Percentiles rank a stretch among this genome's conserved stretches.
phyloP scores from a whole-genome alignment of 2,113 vertebrate genomes.

The Lagopus leucura region DNA sequence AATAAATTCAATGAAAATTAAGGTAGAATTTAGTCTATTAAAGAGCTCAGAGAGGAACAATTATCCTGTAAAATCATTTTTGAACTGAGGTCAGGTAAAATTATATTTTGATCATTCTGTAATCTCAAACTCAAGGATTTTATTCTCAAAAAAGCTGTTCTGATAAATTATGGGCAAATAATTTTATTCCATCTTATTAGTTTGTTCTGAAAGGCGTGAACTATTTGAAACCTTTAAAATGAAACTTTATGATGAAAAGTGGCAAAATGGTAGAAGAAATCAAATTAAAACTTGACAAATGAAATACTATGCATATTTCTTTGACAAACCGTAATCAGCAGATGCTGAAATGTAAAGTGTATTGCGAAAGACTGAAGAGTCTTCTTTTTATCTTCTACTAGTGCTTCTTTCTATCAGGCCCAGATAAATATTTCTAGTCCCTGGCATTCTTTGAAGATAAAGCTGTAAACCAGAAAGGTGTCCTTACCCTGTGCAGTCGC shows the following conservation, averaged over 20 bases:
- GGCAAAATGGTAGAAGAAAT: background rate
- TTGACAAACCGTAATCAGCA: background rate
- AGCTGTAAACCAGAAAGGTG: background rate
- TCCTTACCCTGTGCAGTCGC: background rate
- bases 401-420: background rate
- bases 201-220: background rate
- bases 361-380: background rate
- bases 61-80: background rate
- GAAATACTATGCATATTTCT: too few relatives aligned
- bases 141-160: background rate
- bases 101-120: background rate
- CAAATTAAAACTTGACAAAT: background rate
- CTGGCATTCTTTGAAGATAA: background rate
- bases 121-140: background rate
- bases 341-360: too few relatives aligned
- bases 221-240: background rate
- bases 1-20: slow-evolving; percentile 18
- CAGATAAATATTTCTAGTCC: background rate
- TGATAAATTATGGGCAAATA: background rate
- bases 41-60: background rate
- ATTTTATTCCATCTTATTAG: background rate
- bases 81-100: background rate
- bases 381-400: background rate
- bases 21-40: background rate
- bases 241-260: background rate